Conservation (phyloP, 2,113 vertebrate species). For the Silurus asotus region DNA sequence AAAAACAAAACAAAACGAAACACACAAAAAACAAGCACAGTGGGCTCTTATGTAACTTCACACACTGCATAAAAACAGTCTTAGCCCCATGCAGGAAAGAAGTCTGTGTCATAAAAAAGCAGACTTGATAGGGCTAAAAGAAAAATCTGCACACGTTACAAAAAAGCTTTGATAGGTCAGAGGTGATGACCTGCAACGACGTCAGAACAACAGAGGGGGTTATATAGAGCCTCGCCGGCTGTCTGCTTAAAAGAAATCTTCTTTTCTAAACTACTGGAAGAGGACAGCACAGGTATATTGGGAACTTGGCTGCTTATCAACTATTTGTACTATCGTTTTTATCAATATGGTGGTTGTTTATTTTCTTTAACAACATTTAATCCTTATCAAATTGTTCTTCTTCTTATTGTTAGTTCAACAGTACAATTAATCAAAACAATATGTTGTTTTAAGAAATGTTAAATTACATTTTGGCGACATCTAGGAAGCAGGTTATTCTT, state of each 20-base stretch:
- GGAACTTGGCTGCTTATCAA: neutral
- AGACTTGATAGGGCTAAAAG: slow-evolving; percentile 2
- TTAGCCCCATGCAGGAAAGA: slow-evolving; percentile 23
- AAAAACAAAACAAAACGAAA: neutral
- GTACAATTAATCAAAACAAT: neutral
- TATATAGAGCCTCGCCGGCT: slow-evolving; percentile 64
- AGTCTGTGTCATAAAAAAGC: slow-evolving; percentile 8
- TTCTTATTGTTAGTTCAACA: neutral
- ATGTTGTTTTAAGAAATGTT: neutral
- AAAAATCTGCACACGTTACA: neutral
- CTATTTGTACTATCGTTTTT: neutral
- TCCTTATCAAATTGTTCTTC: neutral
- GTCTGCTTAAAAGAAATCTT: slow-evolving; percentile 28
- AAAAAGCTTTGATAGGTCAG: slow-evolving; percentile 61
- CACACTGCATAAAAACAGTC: slow-evolving; percentile 4
- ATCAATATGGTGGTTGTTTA: neutral
- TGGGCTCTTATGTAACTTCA: slow-evolving; percentile 11
- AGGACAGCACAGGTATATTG: slow-evolving; percentile 62
- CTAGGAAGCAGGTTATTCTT: slow-evolving; percentile 31
- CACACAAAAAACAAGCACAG: neutral
- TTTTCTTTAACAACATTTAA: neutral
- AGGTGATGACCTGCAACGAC: slow-evolving; percentile 51
- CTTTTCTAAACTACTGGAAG: slow-evolving; percentile 36
- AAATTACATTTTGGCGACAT: slow-evolving; percentile 39
- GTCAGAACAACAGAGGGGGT: slow-evolving; percentile 53